phyloP scores from a whole-genome alignment of 2,888 invertebrate species.

The Arrhopalites spinosus region DNA sequence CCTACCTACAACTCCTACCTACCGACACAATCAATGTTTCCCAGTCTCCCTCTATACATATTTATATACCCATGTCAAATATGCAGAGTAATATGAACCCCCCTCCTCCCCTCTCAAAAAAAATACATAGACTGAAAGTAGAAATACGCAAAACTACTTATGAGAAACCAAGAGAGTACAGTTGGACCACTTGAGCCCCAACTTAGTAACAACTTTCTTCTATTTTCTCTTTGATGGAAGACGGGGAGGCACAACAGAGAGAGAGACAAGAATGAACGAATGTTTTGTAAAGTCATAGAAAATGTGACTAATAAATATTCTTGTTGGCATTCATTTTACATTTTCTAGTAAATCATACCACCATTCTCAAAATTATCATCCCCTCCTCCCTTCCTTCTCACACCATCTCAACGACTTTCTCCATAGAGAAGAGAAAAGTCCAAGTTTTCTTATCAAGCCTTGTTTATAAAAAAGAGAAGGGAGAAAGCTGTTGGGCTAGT shows the following conservation, averaged over 20 bases:
- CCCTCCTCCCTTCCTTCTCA: background rate
- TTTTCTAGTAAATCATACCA: slow-evolving; percentile 18
- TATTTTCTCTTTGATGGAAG: too few relatives aligned
- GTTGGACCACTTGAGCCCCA: too few relatives aligned
- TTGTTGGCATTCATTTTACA: slow-evolving; percentile 17
- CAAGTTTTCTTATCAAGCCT: too few relatives aligned
- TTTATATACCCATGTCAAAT: background rate
- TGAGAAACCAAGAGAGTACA: too few relatives aligned
- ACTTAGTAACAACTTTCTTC: too few relatives aligned
- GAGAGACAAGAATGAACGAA: background rate
- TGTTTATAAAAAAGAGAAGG: too few relatives aligned
- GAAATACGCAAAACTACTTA: too few relatives aligned
- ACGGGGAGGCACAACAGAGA: too few relatives aligned
- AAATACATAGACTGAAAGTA: too few relatives aligned
- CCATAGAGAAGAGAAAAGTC: too few relatives aligned
- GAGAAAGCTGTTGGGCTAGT: too few relatives aligned
- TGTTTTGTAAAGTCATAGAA: slow-evolving; percentile 17
- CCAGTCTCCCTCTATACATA: background rate
- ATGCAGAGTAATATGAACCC: background rate
- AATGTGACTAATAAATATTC: slow-evolving; percentile 19
- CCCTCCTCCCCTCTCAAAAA: too few relatives aligned
- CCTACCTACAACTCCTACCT: slow-evolving; percentile 5
- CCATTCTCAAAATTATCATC: slow-evolving; percentile 25
- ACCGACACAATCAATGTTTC: background rate
- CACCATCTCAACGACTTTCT: background rate